Evolutionary conservation across 2,113 vertebrate species (phyloP), one percentile per base, ranked within the genome.

Genomic region (Hippolais icterina): DNA sequence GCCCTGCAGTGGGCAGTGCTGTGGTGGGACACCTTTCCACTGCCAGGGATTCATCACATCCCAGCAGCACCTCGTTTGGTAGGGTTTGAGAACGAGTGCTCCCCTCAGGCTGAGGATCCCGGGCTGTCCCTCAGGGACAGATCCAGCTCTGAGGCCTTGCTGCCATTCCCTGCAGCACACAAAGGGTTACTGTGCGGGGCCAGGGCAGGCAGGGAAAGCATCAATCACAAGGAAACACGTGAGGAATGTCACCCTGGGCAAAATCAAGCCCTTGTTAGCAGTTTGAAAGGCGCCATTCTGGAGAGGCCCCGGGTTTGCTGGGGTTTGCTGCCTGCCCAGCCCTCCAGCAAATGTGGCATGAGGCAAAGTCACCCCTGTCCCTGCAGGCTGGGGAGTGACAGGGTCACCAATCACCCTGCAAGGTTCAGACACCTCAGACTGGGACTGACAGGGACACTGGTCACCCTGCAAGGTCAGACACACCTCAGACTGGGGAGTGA

Each of bases 211-310:
- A 81, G 50, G 83, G 90, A 76, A 46, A 72, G 23, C 77, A 87
- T 92, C 79, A 69, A 93, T 94, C 93, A 76, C 18, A 2, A 50
- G 59, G 74, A 86, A 85, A 91, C 95, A 96, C 90, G 88, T 46
- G 31, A 80, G 90, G 94, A 93, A 95, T 96, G 92, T 83, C 83
- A 83, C 78, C 70, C 90, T 83, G 91, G 65, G 35, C 75, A 90
- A 92, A 94, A 93, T 61, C 90, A 60, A 74, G 52, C 59, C 65
- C 83, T 96, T 94, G 93, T 94, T 94, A 47, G 28, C 78, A 57
- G 77, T 59, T 41, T 91, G 79, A 87, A 59, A 63, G 86, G 28
- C 49, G 11, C 35, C 56, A 35, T 57, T 80, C 80, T 59, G 60
- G 59, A 3, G 0, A 29, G 61, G 63, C 9, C 79, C 22, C 23